Evolutionary conservation across 2,113 vertebrate species (phyloP).

Genomic region (Pachyramphus minor): DNA sequence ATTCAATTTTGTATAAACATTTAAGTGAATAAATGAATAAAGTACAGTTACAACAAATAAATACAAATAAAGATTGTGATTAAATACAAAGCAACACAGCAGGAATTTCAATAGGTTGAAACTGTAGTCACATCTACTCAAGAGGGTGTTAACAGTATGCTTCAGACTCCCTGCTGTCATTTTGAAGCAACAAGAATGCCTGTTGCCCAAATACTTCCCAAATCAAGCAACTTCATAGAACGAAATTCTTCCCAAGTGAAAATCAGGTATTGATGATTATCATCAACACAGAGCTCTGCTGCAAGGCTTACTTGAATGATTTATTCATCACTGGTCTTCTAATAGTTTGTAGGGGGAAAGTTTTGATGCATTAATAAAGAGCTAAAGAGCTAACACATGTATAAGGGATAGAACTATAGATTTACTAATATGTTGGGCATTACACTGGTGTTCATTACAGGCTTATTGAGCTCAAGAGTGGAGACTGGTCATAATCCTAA

Average conservation of each 20-base stretch:
- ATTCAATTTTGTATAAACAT: conserved; percentile 52
- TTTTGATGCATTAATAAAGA: neutral
- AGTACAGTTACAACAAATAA: conserved; percentile 35
- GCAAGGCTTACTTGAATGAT: neutral
- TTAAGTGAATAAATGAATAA: conserved; percentile 52
- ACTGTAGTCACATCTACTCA: conserved; percentile 7
- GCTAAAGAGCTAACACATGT: neutral
- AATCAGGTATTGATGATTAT: neutral
- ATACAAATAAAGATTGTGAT: conserved; percentile 18
- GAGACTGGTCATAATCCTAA: neutral
- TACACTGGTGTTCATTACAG: neutral
- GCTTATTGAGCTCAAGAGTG: neutral
- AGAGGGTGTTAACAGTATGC: conserved; percentile 34
- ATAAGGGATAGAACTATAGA: neutral
- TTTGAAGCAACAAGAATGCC: neutral
- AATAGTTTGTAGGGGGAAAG: neutral
- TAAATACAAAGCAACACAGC: neutral
- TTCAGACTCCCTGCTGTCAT: neutral
- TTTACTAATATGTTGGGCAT: neutral
- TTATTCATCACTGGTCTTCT: neutral
- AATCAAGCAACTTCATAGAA: neutral
- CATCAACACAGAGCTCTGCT: neutral
- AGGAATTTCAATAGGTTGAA: conserved; percentile 41
- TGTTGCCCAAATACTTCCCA: neutral
- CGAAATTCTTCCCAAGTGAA: neutral